These are phyloP conservation scores for Esox niger DNA, from an alignment of 2,113 vertebrate species.

Conservation along the genomic window DNA sequence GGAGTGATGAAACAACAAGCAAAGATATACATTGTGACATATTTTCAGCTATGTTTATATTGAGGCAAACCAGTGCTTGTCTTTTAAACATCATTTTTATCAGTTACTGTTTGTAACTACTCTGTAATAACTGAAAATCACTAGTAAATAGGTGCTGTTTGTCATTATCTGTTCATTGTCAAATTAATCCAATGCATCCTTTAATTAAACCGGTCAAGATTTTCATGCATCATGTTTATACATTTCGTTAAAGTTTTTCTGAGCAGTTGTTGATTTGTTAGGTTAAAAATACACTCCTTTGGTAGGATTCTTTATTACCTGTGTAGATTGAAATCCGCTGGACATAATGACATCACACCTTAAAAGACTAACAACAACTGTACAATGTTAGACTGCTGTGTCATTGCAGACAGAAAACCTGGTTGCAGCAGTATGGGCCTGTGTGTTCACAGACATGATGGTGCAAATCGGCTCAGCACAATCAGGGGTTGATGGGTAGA, in stretches of 20 bases:
- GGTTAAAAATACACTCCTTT: no score
- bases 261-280: not conserved
- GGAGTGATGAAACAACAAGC: not conserved
- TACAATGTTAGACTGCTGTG: no score
- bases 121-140: not conserved
- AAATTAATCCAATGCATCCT: not conserved
- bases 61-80: no score
- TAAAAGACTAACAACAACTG: no score
- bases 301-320: no score
- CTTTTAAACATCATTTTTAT: not conserved
- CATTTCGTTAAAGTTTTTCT: not conserved
- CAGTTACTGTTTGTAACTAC: not conserved
- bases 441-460: no score
- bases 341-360: no score
- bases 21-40: not conserved
- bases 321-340: no score
- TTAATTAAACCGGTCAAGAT: not conserved
- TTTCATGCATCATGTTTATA: not conserved
- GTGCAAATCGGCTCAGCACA: no score
- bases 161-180: not conserved
- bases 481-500: no score
- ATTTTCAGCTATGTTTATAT: not conserved
- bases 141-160: conserved; percentile 3
- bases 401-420: no score
- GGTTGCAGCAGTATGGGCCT: no score